A percentile compares a stretch with the other conserved stretches of the same genome.
Conservation (phyloP, 2,113 vertebrate genomes). For the Xiphorhynchus elegans region DNA sequence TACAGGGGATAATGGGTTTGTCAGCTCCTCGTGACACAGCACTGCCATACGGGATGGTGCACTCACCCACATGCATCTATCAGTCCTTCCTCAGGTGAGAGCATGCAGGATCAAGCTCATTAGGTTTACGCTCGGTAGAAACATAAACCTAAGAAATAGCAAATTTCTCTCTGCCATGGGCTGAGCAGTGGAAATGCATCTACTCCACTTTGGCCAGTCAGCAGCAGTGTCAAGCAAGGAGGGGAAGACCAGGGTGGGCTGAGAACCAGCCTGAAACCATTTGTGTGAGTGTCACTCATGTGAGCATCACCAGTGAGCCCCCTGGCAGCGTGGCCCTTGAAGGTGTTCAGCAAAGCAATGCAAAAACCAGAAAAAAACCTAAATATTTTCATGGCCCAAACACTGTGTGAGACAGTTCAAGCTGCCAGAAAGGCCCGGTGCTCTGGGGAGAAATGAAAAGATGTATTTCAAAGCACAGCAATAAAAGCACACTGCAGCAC, state of each 20-base stretch:
- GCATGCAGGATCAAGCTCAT: background rate
- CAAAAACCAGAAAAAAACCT: background rate
- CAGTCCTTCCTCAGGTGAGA: background rate
- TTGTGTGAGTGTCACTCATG: fast-evolving
- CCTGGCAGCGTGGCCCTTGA: background rate
- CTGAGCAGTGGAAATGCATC: background rate
- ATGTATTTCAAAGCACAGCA: slow-evolving; percentile 38
- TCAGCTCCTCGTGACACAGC: background rate
- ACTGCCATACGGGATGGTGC: fast-evolving
- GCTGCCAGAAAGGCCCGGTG: background rate
- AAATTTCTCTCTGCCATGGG: background rate
- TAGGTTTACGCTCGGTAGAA: background rate
- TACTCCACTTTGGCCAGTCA: background rate
- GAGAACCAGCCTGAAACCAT: background rate
- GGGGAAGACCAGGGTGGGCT: background rate
- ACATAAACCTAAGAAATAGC: background rate
- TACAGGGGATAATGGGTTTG: background rate
- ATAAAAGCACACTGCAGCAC: slow-evolving; percentile 18
- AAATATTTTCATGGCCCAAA: background rate
- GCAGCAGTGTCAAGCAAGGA: fast-evolving
- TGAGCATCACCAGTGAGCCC: background rate
- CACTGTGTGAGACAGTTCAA: background rate
- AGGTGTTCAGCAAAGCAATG: background rate
- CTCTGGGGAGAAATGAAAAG: slow-evolving; percentile 29
- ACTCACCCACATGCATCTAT: background rate